phyloP scores from a whole-genome alignment of 2,113 vertebrate genomes.

The Struthidea cinerea region DNA sequence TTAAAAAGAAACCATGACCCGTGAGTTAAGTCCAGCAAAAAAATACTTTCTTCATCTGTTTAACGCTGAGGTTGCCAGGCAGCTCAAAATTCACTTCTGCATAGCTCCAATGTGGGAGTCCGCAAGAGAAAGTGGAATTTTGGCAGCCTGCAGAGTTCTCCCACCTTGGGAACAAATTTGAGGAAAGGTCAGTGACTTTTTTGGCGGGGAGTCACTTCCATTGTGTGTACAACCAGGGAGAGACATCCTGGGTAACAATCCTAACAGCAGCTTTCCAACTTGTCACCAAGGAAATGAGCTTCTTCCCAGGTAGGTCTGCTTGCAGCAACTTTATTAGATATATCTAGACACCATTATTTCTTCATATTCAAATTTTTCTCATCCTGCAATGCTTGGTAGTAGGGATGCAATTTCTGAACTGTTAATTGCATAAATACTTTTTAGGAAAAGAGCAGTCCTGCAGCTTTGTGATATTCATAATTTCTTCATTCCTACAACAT shows the following conservation, averaged over 20 bases:
- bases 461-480: not conserved
- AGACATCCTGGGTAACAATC: not conserved
- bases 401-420: not conserved
- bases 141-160: not conserved
- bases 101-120: not conserved
- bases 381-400: not conserved
- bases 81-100: not conserved
- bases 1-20: not conserved
- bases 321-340: not conserved
- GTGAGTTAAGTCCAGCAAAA: not conserved
- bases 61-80: not conserved
- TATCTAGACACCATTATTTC: not conserved
- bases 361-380: not conserved
- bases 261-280: not conserved
- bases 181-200: not conserved
- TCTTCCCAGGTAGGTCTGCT: not conserved
- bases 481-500: not conserved
- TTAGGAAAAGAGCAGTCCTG: not conserved
- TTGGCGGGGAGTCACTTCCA: not conserved
- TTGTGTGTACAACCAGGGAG: not conserved
- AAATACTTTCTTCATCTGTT: not conserved
- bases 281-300: not conserved
- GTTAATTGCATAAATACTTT: not conserved
- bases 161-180: not conserved
- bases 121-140: not conserved